Conservation (phyloP, 1,140 invertebrate species). For the Penaeus chinensis region DNA sequence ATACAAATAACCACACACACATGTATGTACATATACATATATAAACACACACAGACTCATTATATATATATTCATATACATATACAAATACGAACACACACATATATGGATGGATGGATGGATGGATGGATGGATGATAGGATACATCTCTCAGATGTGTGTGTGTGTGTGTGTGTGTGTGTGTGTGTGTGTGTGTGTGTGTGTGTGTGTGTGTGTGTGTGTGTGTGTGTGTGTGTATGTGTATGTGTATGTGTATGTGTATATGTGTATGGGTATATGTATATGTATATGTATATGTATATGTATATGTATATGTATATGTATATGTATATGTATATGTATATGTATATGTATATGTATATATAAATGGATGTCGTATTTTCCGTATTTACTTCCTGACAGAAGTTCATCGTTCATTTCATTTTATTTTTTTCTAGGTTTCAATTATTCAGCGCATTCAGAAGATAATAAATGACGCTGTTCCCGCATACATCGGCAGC, state of each 20-base stretch:
- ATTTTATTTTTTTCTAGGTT: neutral
- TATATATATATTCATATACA: neutral
- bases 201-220: neutral
- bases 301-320: neutral
- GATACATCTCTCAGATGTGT: neutral
- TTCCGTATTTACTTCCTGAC: neutral
- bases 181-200: neutral
- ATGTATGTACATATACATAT: conserved; percentile 6
- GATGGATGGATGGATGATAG: neutral
- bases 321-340: neutral
- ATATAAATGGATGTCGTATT: neutral
- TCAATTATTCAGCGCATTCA: no score
- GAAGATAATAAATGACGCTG: no score
- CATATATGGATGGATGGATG: neutral
- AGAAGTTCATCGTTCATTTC: neutral
- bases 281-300: neutral
- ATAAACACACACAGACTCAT: neutral
- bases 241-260: neutral
- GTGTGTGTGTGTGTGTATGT: neutral
- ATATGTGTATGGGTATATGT: neutral
- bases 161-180: neutral
- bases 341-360: neutral
- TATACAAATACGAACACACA: neutral
- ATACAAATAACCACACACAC: neutral
- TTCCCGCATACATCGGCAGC: no score